Percentiles rank a stretch among this genome's conserved stretches.
phyloP scores from a whole-genome alignment of 2,888 invertebrate species.

The Hecatera dysodea region DNA sequence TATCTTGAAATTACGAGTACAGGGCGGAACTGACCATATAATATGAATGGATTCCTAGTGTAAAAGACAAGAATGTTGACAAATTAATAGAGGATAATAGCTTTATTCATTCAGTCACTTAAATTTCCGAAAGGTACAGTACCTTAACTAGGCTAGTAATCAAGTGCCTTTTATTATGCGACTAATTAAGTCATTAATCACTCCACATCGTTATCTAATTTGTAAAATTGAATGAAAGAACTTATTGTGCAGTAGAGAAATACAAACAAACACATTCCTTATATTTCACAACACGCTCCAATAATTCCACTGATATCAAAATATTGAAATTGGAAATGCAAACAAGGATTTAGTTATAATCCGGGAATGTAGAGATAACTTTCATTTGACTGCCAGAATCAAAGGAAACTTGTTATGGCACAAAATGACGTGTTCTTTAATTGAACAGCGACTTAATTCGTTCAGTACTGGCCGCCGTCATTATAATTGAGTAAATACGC shows the following conservation, averaged over 20 bases:
- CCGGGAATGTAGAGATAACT: slow-evolving; percentile 53
- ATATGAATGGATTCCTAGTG: not conserved
- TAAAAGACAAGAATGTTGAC: too few relatives aligned
- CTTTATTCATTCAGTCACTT: too few relatives aligned
- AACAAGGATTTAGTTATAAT: slow-evolving; percentile 59
- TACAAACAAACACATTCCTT: slow-evolving; percentile 18
- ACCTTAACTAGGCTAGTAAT: not conserved
- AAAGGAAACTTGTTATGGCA: slow-evolving; percentile 50
- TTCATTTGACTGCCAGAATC: slow-evolving; percentile 46
- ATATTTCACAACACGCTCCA: slow-evolving; percentile 42
- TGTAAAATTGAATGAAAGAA: slow-evolving; percentile 10
- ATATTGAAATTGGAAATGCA: slow-evolving; percentile 46
- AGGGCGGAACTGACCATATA: slow-evolving; percentile 22
- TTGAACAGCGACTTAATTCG: slow-evolving; percentile 52
- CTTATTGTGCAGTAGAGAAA: slow-evolving; percentile 27
- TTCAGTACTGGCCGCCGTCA: slow-evolving; percentile 50
- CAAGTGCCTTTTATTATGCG: not conserved
- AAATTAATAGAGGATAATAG: too few relatives aligned
- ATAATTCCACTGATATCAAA: slow-evolving; percentile 43
- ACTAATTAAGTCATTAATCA: slow-evolving; percentile 22
- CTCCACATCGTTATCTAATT: slow-evolving; percentile 16
- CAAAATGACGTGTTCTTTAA: slow-evolving; percentile 46
- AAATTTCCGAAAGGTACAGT: not conserved
- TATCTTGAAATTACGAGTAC: slow-evolving; percentile 37
- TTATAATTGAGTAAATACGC: slow-evolving; percentile 58